phyloP scores from a whole-genome alignment of 2,797 vertebrate genomes.

The Trachops cirrhosus region DNA sequence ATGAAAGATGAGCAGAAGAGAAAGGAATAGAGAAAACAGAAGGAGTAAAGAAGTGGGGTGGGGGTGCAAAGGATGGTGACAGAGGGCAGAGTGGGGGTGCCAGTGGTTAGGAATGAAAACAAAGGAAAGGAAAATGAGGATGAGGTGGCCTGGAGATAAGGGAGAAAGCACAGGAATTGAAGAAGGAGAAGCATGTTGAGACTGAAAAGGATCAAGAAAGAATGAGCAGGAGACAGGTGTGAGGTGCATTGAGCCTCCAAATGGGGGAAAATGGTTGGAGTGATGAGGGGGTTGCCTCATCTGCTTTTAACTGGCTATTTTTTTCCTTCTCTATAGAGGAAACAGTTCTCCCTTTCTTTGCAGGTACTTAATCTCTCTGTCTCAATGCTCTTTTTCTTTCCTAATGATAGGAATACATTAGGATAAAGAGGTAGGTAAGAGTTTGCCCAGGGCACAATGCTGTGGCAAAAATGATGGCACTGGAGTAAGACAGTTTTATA shows the following conservation, averaged over 20 bases:
- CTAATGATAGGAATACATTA: background rate
- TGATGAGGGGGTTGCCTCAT: background rate
- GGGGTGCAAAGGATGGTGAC: background rate
- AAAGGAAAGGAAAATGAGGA: slow-evolving; percentile 20
- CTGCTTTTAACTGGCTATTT: background rate
- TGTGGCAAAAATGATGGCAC: background rate
- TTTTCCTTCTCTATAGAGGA: background rate
- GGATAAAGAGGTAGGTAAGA: background rate
- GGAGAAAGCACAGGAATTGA: background rate
- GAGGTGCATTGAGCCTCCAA: background rate
- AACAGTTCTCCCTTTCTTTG: background rate
- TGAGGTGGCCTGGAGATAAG: background rate
- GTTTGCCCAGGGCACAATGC: background rate
- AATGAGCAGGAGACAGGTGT: slow-evolving; percentile 41
- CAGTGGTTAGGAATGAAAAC: slow-evolving; percentile 40
- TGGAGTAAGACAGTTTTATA: background rate
- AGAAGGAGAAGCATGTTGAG: background rate
- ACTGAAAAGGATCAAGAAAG: slow-evolving; percentile 19
- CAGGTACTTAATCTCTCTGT: background rate
- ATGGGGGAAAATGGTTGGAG: background rate
- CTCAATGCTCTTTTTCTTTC: background rate
- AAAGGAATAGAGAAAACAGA: slow-evolving; percentile 47
- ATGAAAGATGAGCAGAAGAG: slow-evolving; percentile 56
- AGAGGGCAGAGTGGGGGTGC: background rate
- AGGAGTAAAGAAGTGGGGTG: slow-evolving; percentile 8